These are phyloP conservation scores for Panagrolaimus sp. DNA, from an alignment of 1,140 invertebrate genomes.

Conservation along the genomic window DNA sequence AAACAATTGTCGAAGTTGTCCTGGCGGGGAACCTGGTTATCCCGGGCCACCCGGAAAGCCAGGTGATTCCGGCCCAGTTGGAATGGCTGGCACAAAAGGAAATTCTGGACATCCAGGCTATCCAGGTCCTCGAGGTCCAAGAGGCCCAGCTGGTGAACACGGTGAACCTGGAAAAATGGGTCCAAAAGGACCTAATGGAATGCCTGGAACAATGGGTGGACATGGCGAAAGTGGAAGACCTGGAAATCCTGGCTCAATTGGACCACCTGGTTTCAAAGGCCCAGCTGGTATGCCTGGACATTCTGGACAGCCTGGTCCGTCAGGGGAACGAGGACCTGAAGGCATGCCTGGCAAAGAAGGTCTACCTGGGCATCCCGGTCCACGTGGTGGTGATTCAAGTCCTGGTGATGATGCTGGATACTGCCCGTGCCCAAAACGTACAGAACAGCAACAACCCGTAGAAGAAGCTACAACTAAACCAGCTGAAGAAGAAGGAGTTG, in stretches of 20 bases:
- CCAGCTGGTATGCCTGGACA: neutral
- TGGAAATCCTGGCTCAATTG: slow-evolving; percentile 3
- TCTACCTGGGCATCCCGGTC: neutral
- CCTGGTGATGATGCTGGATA: slow-evolving; percentile 4
- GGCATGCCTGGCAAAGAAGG: neutral
- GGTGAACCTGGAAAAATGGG: neutral
- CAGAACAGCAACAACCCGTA: neutral
- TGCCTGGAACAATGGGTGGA: neutral
- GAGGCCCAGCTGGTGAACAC: slow-evolving; percentile 1
- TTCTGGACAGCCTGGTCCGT: neutral
- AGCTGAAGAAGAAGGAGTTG: no score
- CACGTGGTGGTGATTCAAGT: neutral
- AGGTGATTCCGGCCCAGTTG: neutral
- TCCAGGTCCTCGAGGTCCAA: slow-evolving; percentile 1
- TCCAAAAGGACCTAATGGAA: neutral
- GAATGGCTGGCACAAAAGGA: neutral
- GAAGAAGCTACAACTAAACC: no score
- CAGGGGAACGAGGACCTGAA: neutral
- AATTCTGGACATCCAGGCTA: slow-evolving; percentile 1
- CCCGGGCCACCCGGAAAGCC: slow-evolving; percentile 5
- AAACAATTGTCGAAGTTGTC: neutral
- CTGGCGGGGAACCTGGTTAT: neutral
- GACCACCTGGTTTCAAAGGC: neutral
- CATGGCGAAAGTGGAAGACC: neutral
- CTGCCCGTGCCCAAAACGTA: slow-evolving; percentile 5